Conservation (phyloP, 2,888 invertebrate genomes). For the Xanthorhoe spadicearia region DNA sequence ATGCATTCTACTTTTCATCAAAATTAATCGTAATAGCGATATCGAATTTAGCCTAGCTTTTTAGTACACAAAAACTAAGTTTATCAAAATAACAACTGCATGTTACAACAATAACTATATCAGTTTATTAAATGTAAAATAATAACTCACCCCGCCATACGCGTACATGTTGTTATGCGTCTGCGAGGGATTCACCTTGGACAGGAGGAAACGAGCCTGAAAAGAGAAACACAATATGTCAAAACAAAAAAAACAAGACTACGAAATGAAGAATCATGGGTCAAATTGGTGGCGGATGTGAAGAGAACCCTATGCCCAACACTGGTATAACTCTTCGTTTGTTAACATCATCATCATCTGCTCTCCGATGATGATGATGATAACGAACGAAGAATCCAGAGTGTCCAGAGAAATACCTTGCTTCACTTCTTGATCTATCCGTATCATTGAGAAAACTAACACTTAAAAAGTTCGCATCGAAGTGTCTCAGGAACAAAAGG, state of each 20-base stretch:
- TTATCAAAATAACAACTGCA: not conserved
- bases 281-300: no score
- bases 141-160: constrained; percentile 93
- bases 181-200: constrained; percentile 99
- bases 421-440: no score
- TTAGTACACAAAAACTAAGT: not conserved
- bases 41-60: not conserved
- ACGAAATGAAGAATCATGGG: no score
- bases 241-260: not conserved
- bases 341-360: no score
- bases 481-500: no score
- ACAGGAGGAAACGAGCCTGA: constrained; percentile 97
- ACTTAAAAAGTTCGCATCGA: no score
- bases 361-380: no score
- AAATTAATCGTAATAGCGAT: not conserved
- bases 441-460: no score
- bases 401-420: not conserved
- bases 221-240: constrained; percentile 47
- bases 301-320: no score
- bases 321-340: no score
- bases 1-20: not conserved
- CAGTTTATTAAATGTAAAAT: not conserved
- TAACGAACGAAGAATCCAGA: not conserved
- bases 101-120: not conserved
- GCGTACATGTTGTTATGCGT: constrained; percentile 99